Evolutionary conservation across 2,888 invertebrate genomes (phyloP).

Genomic region (Erpobdella octoculata): DNA sequence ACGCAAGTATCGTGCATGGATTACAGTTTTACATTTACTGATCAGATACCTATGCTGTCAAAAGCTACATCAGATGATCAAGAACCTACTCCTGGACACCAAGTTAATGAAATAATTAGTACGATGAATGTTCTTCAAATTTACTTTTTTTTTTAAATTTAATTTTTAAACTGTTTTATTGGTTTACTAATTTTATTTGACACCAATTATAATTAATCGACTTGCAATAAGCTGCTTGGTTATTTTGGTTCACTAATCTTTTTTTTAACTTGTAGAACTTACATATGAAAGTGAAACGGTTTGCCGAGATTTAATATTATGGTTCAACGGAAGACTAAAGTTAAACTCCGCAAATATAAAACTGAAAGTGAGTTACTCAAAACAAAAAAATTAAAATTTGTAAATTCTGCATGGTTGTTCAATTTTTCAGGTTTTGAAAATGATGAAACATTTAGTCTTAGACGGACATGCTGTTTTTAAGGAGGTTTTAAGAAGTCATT

Average conservation of each 20-base stretch:
- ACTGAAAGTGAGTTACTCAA: neutral
- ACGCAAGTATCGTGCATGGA: too few relatives aligned
- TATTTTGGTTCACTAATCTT: too few relatives aligned
- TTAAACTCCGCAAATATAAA: neutral
- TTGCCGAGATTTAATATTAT: neutral
- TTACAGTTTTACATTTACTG: too few relatives aligned
- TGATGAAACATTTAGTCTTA: neutral
- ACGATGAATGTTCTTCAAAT: too few relatives aligned
- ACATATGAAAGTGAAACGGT: constrained; percentile 2
- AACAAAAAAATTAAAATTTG: neutral
- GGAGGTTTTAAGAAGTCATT: neutral
- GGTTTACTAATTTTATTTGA: too few relatives aligned
- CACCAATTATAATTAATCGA: too few relatives aligned
- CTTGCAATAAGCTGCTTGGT: too few relatives aligned
- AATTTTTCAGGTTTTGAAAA: constrained; percentile 5
- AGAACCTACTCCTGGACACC: constrained; percentile 5
- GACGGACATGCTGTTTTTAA: neutral
- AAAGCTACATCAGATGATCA: neutral
- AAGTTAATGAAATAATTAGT: constrained; percentile 14
- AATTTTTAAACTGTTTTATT: neutral
- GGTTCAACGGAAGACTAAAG: neutral
- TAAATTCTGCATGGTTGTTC: neutral
- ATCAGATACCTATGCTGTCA: constrained; percentile 1
- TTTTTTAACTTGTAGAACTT: neutral
- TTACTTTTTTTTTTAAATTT: too few relatives aligned